A percentile compares a stretch with the other conserved stretches of the same genome.
Evolutionary conservation across 2,113 vertebrate species (phyloP).

Genomic region (Eubucco bourcierii): DNA sequence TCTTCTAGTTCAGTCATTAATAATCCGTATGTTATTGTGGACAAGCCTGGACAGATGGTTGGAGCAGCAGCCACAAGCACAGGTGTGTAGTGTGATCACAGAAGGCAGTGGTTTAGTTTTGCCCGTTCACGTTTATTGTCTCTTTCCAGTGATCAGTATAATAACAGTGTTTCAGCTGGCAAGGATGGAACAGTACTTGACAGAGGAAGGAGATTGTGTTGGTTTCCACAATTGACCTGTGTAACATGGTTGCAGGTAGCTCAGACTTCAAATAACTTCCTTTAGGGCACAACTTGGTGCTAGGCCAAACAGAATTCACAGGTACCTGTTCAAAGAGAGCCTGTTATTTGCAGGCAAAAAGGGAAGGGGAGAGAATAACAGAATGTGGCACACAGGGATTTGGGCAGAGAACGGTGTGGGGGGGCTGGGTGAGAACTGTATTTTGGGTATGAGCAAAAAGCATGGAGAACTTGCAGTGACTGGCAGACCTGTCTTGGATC

Average conservation of each 20-base stretch:
- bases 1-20: constrained; percentile 80
- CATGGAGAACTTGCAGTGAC: background rate
- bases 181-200: accelerated
- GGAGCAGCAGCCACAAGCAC: constrained; percentile 78
- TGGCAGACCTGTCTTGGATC: background rate
- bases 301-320: background rate
- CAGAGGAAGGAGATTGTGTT: background rate
- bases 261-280: background rate
- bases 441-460: background rate
- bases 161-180: background rate
- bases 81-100: constrained; percentile 62
- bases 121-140: background rate
- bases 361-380: background rate
- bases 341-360: background rate
- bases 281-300: background rate
- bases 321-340: background rate
- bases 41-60: constrained; percentile 88
- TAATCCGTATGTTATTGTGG: constrained; percentile 89
- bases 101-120: constrained; percentile 8
- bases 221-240: background rate
- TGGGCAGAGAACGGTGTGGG: background rate
- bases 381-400: background rate
- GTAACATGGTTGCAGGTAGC: background rate
- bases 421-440: background rate
- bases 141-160: background rate